Base-by-base conservation (phyloP, 2,888 invertebrate species). In the Tanypteryx hageni region DNA sequence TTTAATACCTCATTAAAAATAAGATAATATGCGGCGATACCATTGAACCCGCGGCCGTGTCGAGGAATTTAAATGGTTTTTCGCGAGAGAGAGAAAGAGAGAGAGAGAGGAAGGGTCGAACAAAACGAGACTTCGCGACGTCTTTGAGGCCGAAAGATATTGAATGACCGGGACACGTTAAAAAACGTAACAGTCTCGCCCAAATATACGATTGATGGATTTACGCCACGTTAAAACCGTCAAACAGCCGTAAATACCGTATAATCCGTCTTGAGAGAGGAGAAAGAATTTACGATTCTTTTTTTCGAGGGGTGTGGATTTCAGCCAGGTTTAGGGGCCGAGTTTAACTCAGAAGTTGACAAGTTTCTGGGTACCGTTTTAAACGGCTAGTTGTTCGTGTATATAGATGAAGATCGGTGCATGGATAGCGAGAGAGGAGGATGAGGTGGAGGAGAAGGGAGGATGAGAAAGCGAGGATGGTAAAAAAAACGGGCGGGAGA, bases 1-100 rank as follows among this genome's bases (percentile, higher is more conserved):
- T 64, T 64, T 89, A 44, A 89, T 56, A 64, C 64, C 89, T 89
- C 89, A 89, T 89, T 89, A 89, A 89, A 76, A 89, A 89, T 89
- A 64, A 89, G 89, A 68, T 68, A 89, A 89, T 44, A 13, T 89
- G 22, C 76, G 22, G 76, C 22, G 76, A 76, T 76, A 76, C 27
- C 22, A 27, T 59, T 89, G 31, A 89, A 61, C 31, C 10, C 89
- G 64, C 89, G 61, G 22, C 27, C 27, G 61, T 5, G 86, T 16
- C 27, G 82, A 16, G 86, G 86, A 61, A 22, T 18, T 9, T 11
- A 22, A 58, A 85, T 18, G n/a, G 85, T 58, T 27, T 31, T 27
- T 58, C 9, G 14, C 14, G 27, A 16, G 31, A 31, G 61, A 86
- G 58, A 57, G 18, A 44, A 10, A 82, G 13, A 9, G n/a, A 31